Evolutionary conservation across 2,888 invertebrate species (phyloP), one percentile per base, ranked within the genome.

Genomic region (Apodemia duryi): DNA sequence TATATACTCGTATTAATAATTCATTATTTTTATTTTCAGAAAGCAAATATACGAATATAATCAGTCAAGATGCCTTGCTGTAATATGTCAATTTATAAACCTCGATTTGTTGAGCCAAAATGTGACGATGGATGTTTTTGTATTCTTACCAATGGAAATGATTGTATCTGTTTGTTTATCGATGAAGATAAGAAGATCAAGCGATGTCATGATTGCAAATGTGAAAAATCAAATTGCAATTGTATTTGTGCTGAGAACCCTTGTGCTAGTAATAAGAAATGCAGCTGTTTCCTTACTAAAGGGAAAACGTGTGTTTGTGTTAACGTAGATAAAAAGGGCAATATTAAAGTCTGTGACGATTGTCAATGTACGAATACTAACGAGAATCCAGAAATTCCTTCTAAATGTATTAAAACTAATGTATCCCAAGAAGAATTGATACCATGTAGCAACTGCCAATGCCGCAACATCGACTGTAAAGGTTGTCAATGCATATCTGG

Each of bases 41-140:
- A 11, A 46, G 4, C 4, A 46, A 21, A 21, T 21, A 13, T 46
- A 13, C 46, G 13, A 29, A 10, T 29, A 29, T 29, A 29, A 54
- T 29, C 11, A 3, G 52, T 43, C 65, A 77, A 71, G 43, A 85
- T 85, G 85, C 73, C 83, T 67, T 82, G 84, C 78, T 78, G 78
- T 69, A 75, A 80, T 68, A 70, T 72, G 41, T 28, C 51, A 21
- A 41, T 28, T 9, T 21, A 38, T 28, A 65, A 51, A 28, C 61
- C 49, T 38, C 64, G 28, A 0, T 65, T 61, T 41, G 29, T 28
- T 28, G 38, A 61, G 32, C 11, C 28, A 66, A 75, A 73, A 35
- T 79, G 81, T 62, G 71, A 70, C 49, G 49, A 70, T 2, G 74
- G 73, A 41, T 85, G 85, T 67, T 67, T 77, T 65, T 85, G 83